Base-by-base conservation (phyloP, 2,113 vertebrate species). In the Misgurnus anguillicaudatus region DNA sequence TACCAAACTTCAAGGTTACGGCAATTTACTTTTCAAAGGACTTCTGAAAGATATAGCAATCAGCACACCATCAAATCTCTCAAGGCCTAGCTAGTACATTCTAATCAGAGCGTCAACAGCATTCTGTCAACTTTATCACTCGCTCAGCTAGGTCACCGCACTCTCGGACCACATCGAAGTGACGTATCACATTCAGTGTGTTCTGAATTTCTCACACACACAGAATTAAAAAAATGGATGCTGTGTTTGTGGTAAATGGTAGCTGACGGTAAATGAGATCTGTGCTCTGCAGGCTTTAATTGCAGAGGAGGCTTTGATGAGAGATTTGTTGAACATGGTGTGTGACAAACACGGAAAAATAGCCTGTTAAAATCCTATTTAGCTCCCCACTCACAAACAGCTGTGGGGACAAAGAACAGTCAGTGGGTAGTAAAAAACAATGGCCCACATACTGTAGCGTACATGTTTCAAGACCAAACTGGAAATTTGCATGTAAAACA, bases 31-130 rank as follows among this genome's bases (percentile, higher is more conserved):
- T 51, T 24, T 76, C 74, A 77, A 68, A 82, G 80, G 80, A 78
- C 82, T 78, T 82, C 73, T 82, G 73, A 79, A 86, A 77, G 75
- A 82, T 65, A 77, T 62, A 62, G 70, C 82, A 86, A 80, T 84
- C 85, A 82, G 82, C 75, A 64, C 75, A 81, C 81, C 78, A 83
- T 80, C 63, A 78, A 47, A 73, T 53, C 60, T 64, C 74, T 63
- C 61, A 71, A 72, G 48, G 68, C 63, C 68, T 64, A 68, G 11
- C 51, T 31, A 61, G 72, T 31, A 19, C 45, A 65, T 55, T 47
- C 48, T 81, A 78, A 84, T 81, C 62, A 81, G 67, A 61, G 16
- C 58, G 8, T 47, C 62, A 55, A 73, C 38, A 21, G 70, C 57
- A 19, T 61, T 38, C 38, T 64, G 45, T 64, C 45, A 53, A 41